These are phyloP conservation scores for Vultur gryphus DNA, from an alignment of 2,797 vertebrate species.

Conservation along the genomic window DNA sequence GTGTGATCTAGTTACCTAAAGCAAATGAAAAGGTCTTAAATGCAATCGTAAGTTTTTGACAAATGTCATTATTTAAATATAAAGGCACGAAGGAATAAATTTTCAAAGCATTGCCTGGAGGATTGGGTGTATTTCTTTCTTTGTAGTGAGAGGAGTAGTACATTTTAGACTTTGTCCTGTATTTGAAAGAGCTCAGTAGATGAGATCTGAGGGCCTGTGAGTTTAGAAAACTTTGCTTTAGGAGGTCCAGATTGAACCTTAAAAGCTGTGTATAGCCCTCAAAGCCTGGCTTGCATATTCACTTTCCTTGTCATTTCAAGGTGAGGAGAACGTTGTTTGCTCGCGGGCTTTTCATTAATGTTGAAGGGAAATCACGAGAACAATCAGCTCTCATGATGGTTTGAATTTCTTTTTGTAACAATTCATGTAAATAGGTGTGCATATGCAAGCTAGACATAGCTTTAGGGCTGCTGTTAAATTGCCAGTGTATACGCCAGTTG, in stretches of 20 bases:
- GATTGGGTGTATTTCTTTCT: background rate
- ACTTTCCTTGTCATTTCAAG: slow-evolving; percentile 9
- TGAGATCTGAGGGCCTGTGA: slow-evolving; percentile 1
- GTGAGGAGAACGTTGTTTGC: slow-evolving; percentile 27
- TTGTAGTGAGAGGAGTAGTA: background rate
- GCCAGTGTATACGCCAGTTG: background rate
- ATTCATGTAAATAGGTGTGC: background rate
- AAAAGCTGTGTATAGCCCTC: background rate
- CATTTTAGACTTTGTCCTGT: background rate
- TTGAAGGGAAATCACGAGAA: background rate
- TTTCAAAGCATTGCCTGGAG: slow-evolving; percentile 45
- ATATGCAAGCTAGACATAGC: background rate
- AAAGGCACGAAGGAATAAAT: background rate
- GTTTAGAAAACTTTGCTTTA: slow-evolving; percentile 25
- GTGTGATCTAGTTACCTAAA: background rate
- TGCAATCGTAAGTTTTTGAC: background rate
- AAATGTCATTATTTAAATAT: slow-evolving; percentile 28
- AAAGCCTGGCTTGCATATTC: background rate
- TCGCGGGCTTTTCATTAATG: background rate
- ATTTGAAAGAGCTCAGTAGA: background rate
- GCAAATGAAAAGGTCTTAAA: background rate
- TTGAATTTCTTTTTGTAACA: slow-evolving; percentile 21
- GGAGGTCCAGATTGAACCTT: background rate
- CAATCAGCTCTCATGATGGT: background rate
- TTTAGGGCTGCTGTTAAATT: slow-evolving; percentile 10